Evolutionary conservation across 2,888 invertebrate species (phyloP).

Genomic region (Dasysyrphus albostriatus): DNA sequence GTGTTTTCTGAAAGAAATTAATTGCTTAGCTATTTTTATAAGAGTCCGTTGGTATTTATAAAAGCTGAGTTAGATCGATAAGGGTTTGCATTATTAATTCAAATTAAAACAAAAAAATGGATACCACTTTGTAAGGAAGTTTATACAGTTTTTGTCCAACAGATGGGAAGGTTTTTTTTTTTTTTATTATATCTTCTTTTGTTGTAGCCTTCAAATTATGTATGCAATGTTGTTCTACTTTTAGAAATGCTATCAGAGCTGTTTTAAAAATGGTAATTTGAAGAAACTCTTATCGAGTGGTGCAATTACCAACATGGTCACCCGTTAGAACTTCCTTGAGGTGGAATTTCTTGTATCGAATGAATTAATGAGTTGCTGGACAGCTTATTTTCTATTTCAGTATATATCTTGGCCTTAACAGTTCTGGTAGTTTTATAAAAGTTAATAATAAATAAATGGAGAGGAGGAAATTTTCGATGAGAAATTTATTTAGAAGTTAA

Average conservation of each 20-base stretch:
- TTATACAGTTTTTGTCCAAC: constrained; percentile 7
- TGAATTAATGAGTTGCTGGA: background rate
- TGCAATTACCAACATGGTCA: constrained; percentile 12
- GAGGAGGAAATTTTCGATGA: background rate
- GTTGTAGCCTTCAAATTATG: constrained; percentile 45
- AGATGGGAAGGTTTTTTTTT: constrained; percentile 32
- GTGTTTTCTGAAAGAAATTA: constrained; percentile 15
- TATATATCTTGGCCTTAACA: background rate
- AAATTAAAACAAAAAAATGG: constrained; percentile 18
- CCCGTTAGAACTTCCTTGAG: constrained; percentile 24
- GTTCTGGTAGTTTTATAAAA: too few relatives aligned
- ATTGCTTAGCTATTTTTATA: constrained; percentile 38
- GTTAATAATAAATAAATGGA: background rate
- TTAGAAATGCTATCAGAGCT: constrained; percentile 64
- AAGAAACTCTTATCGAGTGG: constrained; percentile 46
- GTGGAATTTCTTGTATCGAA: background rate
- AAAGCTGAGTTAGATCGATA: constrained; percentile 52
- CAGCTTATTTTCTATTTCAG: background rate
- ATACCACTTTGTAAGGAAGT: constrained; percentile 11
- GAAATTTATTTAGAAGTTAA: background rate
- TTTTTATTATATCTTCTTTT: background rate
- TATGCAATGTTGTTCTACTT: constrained; percentile 70
- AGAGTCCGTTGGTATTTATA: constrained; percentile 35
- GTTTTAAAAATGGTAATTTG: constrained; percentile 51
- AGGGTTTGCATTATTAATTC: constrained; percentile 53